These are phyloP conservation scores for Malurus splendens DNA, from an alignment of 2,797 vertebrate species.

Conservation along the genomic window DNA sequence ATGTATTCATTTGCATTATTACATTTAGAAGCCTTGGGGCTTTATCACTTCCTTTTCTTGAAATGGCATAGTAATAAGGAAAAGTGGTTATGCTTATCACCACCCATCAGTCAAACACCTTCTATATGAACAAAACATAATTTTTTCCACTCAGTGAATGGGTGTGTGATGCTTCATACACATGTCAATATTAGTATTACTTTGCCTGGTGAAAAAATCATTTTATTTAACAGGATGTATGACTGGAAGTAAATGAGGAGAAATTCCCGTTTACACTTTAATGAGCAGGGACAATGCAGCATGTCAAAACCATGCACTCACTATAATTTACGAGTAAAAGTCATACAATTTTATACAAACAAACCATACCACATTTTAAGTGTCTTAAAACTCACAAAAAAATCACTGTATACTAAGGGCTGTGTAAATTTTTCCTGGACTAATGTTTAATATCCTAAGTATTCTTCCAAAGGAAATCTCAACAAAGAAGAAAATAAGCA, in stretches of 20 bases:
- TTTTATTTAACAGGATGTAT: conserved; percentile 59
- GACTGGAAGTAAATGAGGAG: conserved; percentile 56
- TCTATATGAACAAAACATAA: conserved; percentile 66
- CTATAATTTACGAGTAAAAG: conserved; percentile 37
- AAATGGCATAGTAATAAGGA: conserved; percentile 70
- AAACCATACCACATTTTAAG: neutral
- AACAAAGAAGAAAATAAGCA: conserved; percentile 57
- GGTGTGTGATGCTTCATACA: conserved; percentile 64
- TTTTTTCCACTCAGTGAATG: conserved; percentile 61
- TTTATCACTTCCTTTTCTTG: conserved; percentile 71
- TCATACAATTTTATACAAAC: conserved; percentile 19
- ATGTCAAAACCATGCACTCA: conserved; percentile 53
- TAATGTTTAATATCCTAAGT: neutral
- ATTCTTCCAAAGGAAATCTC: conserved; percentile 28
- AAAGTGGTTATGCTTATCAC: conserved; percentile 70
- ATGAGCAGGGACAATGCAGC: conserved; percentile 68
- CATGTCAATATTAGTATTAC: conserved; percentile 67
- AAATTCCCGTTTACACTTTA: conserved; percentile 63
- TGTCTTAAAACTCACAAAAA: neutral
- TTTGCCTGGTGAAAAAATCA: conserved; percentile 57
- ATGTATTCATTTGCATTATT: conserved; percentile 63
- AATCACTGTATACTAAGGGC: neutral
- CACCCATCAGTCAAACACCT: conserved; percentile 80
- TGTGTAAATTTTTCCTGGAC: neutral
- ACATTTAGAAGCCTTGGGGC: conserved; percentile 69